phyloP scores from a whole-genome alignment of 1,140 invertebrate species.

The Macrobrachium nipponense region DNA sequence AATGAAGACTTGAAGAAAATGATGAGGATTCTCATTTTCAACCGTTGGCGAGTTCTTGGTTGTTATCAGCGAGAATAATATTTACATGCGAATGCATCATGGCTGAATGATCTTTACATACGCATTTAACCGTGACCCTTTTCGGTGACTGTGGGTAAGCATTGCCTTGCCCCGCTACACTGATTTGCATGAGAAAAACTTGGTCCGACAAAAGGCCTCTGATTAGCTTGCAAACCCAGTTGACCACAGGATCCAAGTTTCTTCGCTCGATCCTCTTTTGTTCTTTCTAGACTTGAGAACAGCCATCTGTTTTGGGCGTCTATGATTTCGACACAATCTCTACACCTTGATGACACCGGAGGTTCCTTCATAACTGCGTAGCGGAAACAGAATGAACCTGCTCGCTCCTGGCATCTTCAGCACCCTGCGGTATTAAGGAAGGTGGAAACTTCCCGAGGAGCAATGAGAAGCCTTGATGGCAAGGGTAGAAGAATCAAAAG shows the following conservation, averaged over 20 bases:
- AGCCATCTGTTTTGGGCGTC: not conserved
- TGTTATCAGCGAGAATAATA: not conserved
- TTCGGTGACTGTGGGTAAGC: slow-evolving; percentile 17
- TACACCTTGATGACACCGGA: not conserved
- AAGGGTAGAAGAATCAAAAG: not conserved
- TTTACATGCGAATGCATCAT: not conserved
- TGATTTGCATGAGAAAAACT: slow-evolving; percentile 59
- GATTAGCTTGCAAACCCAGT: slow-evolving; percentile 50
- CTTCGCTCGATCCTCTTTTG: slow-evolving; percentile 28
- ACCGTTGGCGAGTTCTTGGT: not conserved
- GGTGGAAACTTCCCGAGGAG: too few relatives aligned
- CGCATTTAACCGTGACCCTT: not conserved
- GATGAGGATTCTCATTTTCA: not conserved
- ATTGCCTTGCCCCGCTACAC: slow-evolving; percentile 24
- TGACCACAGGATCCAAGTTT: slow-evolving; percentile 18
- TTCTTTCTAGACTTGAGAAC: slow-evolving; percentile 8
- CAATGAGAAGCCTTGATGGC: not conserved
- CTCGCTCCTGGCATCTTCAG: not conserved
- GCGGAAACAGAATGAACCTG: not conserved
- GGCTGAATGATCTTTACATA: not conserved
- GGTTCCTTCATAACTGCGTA: not conserved
- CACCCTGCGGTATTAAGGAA: too few relatives aligned
- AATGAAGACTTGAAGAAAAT: too few relatives aligned
- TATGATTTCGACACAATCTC: not conserved
- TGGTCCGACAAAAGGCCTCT: slow-evolving; percentile 49